Base-by-base conservation (phyloP, 2,797 vertebrate species). In the Bryconaethiops microstoma region DNA sequence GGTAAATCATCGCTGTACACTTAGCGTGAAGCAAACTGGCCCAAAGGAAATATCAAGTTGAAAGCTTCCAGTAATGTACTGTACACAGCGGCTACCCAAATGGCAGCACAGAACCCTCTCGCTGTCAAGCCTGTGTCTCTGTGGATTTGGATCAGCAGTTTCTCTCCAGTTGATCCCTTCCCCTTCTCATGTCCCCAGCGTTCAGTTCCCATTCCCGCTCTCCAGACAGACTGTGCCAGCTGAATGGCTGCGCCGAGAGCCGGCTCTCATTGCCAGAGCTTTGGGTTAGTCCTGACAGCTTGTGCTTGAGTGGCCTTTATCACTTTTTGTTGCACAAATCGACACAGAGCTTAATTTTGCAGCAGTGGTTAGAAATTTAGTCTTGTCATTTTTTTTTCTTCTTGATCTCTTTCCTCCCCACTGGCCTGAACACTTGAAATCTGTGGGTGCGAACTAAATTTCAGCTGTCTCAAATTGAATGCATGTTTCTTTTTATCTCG, bases 111-210 rank as follows among this genome's bases (percentile, higher is more conserved):
- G 88, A 89, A 87, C 87, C 88, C 88, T 90, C 90, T 91, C 82
- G 86, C 86, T 76, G 86, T 87, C 86, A 90, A 86, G 87, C 59
- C 45, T 52, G 17, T 76, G 89, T 92, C 91, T 92, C 90, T 90
- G 87, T 87, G 83, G 87, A 91, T 93, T 89, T 91, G 90, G 91
- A 90, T 94, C 92, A 88, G 90, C 90, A 90, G 91, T 90, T 92
- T 92, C 90, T 89, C 88, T 92, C 87, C 87, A 90, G 93, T 92
- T 92, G 92, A 92, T 92, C 90, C 87, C 89, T 87, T 91, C 90
- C 89, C 29, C 89, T 91, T 90, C 88, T 92, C 89, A 89, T 90
- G 87, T 91, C 89, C 77, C 88, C 88, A 90, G 88, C 89, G 88
- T 88, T 88, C 90, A 14, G 88, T 88, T 90, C 90, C 88, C 87